Percentiles rank a stretch among this genome's conserved stretches.
Evolutionary conservation across 2,113 vertebrate species (phyloP).

Genomic region (Typhlomys cinereus): DNA sequence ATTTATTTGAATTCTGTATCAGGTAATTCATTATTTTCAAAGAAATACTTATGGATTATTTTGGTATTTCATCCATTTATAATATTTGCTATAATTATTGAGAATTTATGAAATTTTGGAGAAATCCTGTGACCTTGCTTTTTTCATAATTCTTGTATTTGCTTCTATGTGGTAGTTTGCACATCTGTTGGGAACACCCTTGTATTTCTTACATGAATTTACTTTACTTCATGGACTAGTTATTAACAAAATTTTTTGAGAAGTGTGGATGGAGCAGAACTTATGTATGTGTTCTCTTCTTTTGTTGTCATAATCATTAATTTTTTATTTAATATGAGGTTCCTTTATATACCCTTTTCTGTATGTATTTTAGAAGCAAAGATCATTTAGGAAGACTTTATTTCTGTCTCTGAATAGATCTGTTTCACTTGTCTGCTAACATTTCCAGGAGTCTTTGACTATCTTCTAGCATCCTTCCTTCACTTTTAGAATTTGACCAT

Average conservation of each 20-base stretch:
- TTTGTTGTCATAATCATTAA: not conserved
- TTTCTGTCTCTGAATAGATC: not conserved
- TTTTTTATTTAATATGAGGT: not conserved
- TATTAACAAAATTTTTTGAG: not conserved
- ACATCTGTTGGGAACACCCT: not conserved
- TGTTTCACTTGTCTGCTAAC: not conserved
- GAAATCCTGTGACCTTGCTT: not conserved
- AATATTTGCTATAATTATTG: not conserved
- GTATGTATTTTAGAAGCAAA: not conserved
- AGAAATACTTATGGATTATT: not conserved
- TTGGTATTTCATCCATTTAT: not conserved
- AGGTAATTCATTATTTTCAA: too few species aligned
- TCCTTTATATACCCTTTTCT: not conserved
- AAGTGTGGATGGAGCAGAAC: not conserved
- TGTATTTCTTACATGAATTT: not conserved
- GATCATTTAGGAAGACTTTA: not conserved
- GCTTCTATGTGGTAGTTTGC: not conserved
- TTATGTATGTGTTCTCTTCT: not conserved
- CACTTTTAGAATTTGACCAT: not conserved
- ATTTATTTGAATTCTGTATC: not conserved
- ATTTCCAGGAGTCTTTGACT: not conserved
- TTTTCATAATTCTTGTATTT: not conserved
- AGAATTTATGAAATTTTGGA: not conserved
- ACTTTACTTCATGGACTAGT: not conserved
- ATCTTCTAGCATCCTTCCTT: not conserved